phyloP scores from a whole-genome alignment of 2,797 vertebrate species.

The Heliangelus exortis region DNA sequence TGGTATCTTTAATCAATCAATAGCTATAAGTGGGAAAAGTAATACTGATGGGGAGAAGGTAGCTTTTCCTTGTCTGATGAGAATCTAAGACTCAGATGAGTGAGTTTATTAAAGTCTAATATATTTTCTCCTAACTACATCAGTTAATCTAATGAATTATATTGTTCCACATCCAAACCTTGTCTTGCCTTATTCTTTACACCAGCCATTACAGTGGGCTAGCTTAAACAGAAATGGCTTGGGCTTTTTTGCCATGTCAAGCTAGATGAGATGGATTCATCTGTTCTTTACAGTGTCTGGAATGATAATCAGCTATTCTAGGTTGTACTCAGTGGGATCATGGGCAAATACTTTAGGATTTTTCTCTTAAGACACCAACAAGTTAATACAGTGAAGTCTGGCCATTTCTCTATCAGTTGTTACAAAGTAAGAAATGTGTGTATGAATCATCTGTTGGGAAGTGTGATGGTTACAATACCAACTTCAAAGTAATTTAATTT shows the following conservation, averaged over 20 bases:
- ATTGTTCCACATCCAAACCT: background rate
- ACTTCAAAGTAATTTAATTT: background rate
- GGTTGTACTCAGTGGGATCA: background rate
- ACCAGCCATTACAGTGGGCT: background rate
- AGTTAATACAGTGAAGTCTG: background rate
- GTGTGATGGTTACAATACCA: background rate
- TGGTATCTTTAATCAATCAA: background rate
- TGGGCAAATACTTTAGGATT: background rate
- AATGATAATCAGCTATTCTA: background rate
- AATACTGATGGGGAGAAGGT: background rate
- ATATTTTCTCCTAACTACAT: background rate
- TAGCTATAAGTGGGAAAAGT: background rate
- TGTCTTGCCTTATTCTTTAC: background rate
- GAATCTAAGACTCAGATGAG: rapidly evolving
- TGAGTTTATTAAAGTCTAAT: background rate
- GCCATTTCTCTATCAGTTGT: background rate
- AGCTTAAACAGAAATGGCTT: background rate
- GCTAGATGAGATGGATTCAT: background rate
- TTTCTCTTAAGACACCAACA: background rate
- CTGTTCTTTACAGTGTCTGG: background rate
- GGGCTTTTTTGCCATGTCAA: background rate
- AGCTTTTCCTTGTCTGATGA: background rate
- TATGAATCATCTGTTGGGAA: background rate
- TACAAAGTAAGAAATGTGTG: background rate
- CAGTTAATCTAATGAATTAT: background rate